A percentile compares a stretch with the other conserved stretches of the same genome.
phyloP scores from a whole-genome alignment of 2,797 vertebrate species.

The Notamacropus eugenii region DNA sequence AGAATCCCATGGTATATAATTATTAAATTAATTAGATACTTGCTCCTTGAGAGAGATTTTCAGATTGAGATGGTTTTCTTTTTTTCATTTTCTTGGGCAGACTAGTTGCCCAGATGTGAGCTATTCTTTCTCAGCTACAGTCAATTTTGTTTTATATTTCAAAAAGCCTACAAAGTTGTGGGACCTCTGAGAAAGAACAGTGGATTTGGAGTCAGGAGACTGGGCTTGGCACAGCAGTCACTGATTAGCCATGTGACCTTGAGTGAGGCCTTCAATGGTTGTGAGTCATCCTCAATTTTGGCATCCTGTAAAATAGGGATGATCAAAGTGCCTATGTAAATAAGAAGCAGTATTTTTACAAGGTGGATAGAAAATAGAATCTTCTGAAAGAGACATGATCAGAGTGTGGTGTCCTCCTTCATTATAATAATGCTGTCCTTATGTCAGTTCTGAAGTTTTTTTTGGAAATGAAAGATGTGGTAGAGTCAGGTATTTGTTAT shows the following conservation, averaged over 20 bases:
- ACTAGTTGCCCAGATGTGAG: background rate
- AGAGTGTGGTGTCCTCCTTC: background rate
- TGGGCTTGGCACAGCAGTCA: background rate
- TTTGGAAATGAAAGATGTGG: background rate
- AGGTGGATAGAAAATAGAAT: background rate
- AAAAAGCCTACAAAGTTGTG: background rate
- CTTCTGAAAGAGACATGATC: background rate
- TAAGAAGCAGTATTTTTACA: background rate
- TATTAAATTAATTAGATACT: background rate
- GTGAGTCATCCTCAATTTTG: background rate
- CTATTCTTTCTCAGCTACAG: background rate
- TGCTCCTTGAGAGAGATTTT: background rate
- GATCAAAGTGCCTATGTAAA: background rate
- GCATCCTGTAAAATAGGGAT: background rate
- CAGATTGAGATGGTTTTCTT: background rate
- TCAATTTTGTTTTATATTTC: background rate
- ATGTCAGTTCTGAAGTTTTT: background rate
- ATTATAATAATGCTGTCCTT: background rate
- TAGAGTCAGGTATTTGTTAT: background rate
- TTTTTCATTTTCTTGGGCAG: background rate
- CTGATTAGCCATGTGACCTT: background rate
- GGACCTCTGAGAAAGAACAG: background rate
- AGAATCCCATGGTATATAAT: background rate
- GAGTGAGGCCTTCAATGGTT: background rate
- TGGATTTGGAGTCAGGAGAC: background rate